Conservation (phyloP, 2,113 vertebrate genomes). For the Mellivora capensis region DNA sequence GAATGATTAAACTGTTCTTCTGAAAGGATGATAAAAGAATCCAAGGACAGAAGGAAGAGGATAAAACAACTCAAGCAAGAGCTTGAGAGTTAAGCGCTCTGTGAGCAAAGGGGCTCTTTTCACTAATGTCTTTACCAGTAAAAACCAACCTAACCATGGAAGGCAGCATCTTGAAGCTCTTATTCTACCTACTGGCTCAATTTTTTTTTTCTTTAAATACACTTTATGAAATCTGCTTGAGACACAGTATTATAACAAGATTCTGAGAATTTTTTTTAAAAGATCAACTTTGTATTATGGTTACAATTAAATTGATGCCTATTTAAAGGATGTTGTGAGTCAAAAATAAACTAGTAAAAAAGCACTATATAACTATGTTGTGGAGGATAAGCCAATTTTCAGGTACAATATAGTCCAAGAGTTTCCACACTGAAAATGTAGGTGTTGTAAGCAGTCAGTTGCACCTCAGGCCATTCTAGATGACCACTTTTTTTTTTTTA, state of each 20-base stretch:
- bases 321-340: background rate
- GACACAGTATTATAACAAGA: slow-evolving; percentile 1
- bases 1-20: background rate
- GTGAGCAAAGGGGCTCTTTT: background rate
- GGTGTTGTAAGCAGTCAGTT: background rate
- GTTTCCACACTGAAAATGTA: background rate
- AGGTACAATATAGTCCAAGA: background rate
- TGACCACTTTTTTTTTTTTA: background rate
- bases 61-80: background rate
- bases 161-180: background rate
- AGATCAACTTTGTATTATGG: background rate
- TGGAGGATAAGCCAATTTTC: background rate
- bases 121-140: background rate
- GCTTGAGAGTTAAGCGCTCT: background rate
- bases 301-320: background rate
- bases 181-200: background rate
- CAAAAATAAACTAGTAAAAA: background rate
- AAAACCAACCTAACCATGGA: background rate
- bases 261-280: background rate
- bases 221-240: background rate
- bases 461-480: background rate
- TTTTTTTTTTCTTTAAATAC: background rate
- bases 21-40: slow-evolving; percentile 25
- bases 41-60: background rate
- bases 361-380: background rate